These are phyloP conservation scores for Megalonaias nervosa DNA, from an alignment of 1,140 invertebrate species.

Conservation along the genomic window DNA sequence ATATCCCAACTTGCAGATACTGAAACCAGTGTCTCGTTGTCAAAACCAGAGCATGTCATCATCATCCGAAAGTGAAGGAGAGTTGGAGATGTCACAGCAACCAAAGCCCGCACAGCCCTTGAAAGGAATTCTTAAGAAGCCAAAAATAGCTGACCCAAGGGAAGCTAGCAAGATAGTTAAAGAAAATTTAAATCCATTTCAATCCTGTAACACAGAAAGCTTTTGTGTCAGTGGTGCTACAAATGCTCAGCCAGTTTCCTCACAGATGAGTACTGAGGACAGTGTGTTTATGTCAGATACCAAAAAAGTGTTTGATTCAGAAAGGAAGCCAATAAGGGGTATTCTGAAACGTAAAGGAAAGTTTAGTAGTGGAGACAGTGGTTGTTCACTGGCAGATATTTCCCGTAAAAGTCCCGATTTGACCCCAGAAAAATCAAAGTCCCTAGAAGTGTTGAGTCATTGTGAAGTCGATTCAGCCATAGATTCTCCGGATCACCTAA, in stretches of 20 bases:
- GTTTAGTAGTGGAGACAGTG: conserved; percentile 63
- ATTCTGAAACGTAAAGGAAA: conserved; percentile 66
- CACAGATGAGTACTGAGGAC: conserved; percentile 6
- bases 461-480: conserved; percentile 30
- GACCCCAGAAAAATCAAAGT: neutral
- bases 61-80: conserved; percentile 50
- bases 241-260: neutral
- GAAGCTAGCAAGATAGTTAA: too few relatives aligned
- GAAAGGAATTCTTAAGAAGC: conserved; percentile 51
- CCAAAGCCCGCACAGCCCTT: conserved; percentile 39
- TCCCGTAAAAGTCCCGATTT: conserved; percentile 34
- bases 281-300: conserved; percentile 32
- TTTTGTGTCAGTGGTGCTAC: too few relatives aligned
- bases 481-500: conserved; percentile 29
- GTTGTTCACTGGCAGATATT: conserved; percentile 54
- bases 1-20: conserved; percentile 43
- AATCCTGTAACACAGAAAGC: too few relatives aligned
- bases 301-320: conserved; percentile 57
- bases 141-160: conserved; percentile 34
- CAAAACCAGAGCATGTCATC: conserved; percentile 43
- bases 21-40: conserved; percentile 34
- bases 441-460: conserved; percentile 27
- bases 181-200: too few relatives aligned
- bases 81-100: conserved; percentile 29
- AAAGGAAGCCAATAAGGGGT: conserved; percentile 57